Evolutionary conservation across 2,113 vertebrate species (phyloP).

Genomic region (Garra rufa): DNA sequence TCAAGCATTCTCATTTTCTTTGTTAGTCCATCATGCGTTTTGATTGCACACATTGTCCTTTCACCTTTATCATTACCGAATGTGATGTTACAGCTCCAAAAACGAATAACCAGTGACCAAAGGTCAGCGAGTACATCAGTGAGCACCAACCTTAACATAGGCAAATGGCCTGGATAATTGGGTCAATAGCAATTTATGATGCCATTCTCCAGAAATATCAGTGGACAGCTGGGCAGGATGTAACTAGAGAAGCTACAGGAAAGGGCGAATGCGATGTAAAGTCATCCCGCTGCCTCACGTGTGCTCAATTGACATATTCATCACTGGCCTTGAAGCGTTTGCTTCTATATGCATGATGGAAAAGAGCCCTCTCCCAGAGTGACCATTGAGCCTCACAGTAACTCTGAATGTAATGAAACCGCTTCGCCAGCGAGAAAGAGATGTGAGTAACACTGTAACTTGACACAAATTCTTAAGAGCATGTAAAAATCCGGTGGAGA

Average conservation of each 20-base stretch:
- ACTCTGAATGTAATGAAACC: slow-evolving; percentile 45
- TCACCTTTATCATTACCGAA: background rate
- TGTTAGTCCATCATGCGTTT: background rate
- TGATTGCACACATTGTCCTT: background rate
- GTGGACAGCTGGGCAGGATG: slow-evolving; percentile 62
- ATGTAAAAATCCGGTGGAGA: slow-evolving; percentile 46
- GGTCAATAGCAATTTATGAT: slow-evolving; percentile 61
- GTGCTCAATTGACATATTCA: slow-evolving; percentile 36
- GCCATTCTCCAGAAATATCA: slow-evolving; percentile 64
- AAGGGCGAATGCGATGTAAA: slow-evolving; percentile 46
- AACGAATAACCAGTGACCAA: background rate
- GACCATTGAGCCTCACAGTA: slow-evolving; percentile 7
- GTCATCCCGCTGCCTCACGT: slow-evolving; percentile 28
- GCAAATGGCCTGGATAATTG: slow-evolving; percentile 41
- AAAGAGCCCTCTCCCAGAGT: background rate
- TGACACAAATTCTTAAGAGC: slow-evolving; percentile 55
- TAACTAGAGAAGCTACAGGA: slow-evolving; percentile 53
- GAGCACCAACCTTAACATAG: background rate
- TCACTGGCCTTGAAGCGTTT: background rate
- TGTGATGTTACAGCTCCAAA: background rate
- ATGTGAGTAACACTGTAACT: slow-evolving; percentile 51
- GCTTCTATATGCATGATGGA: slow-evolving; percentile 14
- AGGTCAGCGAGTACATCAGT: slow-evolving; percentile 24
- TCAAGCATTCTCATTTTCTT: background rate
- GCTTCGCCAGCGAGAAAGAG: slow-evolving; percentile 63